These are phyloP conservation scores for Apus apus DNA, from an alignment of 2,113 vertebrate species.

Conservation along the genomic window DNA sequence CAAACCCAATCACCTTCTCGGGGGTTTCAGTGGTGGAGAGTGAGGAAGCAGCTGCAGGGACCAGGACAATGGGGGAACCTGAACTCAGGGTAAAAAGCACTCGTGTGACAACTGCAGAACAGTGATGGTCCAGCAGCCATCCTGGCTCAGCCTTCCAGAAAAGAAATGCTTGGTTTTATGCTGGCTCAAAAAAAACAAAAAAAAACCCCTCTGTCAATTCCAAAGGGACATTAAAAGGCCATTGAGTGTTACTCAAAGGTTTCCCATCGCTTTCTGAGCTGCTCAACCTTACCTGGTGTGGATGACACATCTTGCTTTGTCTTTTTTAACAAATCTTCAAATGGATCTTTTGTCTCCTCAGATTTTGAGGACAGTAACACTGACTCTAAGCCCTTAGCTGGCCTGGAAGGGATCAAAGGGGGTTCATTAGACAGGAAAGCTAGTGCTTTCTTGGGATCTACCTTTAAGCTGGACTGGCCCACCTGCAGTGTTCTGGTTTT, in stretches of 20 bases:
- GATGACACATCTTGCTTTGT: slow-evolving; percentile 79
- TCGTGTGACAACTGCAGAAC: not conserved
- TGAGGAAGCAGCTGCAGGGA: not conserved
- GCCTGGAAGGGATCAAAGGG: slow-evolving; percentile 70
- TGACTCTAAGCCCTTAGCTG: slow-evolving; percentile 69
- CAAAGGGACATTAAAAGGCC: not conserved
- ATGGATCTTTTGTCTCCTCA: slow-evolving; percentile 84
- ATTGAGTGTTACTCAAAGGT: slow-evolving; percentile 83
- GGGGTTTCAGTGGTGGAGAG: not conserved
- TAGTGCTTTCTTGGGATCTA: slow-evolving; percentile 74
- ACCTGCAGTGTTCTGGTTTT: slow-evolving; percentile 71
- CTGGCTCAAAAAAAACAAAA: slow-evolving; percentile 29
- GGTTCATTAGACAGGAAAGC: slow-evolving; percentile 60
- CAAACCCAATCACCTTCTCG: not conserved
- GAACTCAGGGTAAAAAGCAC: not conserved
- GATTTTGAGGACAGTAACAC: slow-evolving; percentile 54
- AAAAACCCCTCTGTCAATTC: not conserved
- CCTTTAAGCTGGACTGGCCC: slow-evolving; percentile 69
- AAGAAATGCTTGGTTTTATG: slow-evolving; percentile 17
- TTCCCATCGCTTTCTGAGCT: slow-evolving; percentile 91
- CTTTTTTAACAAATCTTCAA: slow-evolving; percentile 90
- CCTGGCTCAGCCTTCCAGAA: slow-evolving; percentile 12
- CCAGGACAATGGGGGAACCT: not conserved
- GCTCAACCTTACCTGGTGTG: slow-evolving; percentile 84
- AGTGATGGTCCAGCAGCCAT: slow-evolving; percentile 19